These are phyloP conservation scores for Hemibagrus guttatus DNA, from an alignment of 2,797 vertebrate species.

Conservation along the genomic window DNA sequence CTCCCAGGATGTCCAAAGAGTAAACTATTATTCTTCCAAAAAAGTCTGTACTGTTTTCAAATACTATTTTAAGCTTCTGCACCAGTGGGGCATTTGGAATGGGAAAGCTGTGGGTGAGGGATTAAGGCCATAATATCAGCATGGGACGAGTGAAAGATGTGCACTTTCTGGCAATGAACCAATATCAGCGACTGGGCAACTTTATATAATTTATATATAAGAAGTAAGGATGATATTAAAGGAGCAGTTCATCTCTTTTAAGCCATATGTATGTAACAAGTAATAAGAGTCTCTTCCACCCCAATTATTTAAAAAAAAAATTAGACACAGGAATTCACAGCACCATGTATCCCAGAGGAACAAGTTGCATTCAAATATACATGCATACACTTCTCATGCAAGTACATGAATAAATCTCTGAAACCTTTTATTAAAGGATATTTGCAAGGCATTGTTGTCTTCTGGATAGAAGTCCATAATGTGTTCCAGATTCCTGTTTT, in stretches of 20 bases:
- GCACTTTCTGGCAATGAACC: conserved; percentile 25
- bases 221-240: background rate
- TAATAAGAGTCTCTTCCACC: background rate
- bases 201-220: background rate
- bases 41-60: conserved; percentile 90
- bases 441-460: conserved; percentile 86
- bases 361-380: background rate
- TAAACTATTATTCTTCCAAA: conserved; percentile 94
- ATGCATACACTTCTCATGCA: background rate
- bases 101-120: conserved; percentile 83
- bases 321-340: background rate
- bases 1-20: conserved; percentile 85
- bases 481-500: conserved; percentile 65
- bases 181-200: background rate
- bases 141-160: conserved; percentile 47
- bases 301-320: background rate
- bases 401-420: background rate
- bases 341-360: background rate
- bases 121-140: conserved; percentile 78
- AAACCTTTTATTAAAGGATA: conserved; percentile 80
- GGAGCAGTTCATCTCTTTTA: background rate
- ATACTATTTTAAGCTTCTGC: conserved; percentile 87
- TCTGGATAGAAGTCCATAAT: conserved; percentile 85
- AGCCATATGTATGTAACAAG: background rate
- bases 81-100: conserved; percentile 76